These are phyloP conservation scores for Dromiciops gliroides DNA, from an alignment of 2,113 vertebrate species.

Conservation along the genomic window DNA sequence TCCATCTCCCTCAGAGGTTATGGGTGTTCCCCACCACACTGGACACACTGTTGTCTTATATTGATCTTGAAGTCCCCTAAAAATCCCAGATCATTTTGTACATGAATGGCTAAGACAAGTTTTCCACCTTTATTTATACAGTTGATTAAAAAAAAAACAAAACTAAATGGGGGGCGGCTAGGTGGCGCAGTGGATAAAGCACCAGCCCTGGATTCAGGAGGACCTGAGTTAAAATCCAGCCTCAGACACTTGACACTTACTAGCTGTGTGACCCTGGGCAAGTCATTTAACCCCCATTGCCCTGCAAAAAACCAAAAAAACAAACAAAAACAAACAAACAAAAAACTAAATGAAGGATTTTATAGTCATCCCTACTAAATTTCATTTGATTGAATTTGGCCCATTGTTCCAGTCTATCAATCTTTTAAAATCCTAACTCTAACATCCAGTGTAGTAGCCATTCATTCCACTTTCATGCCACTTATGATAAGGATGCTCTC, in stretches of 20 bases:
- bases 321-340: too few species aligned
- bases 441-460: neutral
- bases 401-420: neutral
- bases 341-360: neutral
- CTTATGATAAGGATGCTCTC: neutral
- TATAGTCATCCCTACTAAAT: neutral
- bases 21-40: neutral
- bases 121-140: neutral
- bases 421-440: neutral
- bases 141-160: too few species aligned
- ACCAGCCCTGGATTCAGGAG: too few species aligned
- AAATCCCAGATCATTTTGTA: neutral
- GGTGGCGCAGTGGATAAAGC: too few species aligned
- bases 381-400: neutral
- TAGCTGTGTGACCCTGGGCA: too few species aligned
- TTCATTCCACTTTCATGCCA: neutral
- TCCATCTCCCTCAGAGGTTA: neutral
- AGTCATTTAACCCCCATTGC: too few species aligned
- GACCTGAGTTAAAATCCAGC: too few species aligned
- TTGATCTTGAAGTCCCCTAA: neutral
- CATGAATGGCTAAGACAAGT: neutral
- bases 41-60: neutral
- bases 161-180: too few species aligned
- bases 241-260: too few species aligned
- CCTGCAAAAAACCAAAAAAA: too few species aligned